These are phyloP conservation scores for Tichodroma muraria DNA, from an alignment of 2,113 vertebrate species.

Conservation along the genomic window DNA sequence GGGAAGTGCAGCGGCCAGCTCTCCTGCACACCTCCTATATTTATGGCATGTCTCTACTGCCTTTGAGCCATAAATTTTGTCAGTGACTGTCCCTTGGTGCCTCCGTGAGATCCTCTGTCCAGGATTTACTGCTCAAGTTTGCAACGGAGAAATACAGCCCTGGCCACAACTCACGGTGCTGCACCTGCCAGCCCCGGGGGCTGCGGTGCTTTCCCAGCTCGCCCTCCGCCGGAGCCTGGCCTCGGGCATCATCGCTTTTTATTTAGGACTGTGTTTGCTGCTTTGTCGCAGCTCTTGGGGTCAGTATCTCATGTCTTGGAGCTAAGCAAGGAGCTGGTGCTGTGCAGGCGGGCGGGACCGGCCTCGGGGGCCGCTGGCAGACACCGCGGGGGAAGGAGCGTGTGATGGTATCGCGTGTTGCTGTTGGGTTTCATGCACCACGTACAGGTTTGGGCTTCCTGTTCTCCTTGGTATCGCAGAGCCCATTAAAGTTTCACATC, in stretches of 20 bases:
- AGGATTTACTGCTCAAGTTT: constrained; percentile 5
- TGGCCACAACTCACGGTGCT: background rate
- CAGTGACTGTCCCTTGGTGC: background rate
- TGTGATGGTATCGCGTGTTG: background rate
- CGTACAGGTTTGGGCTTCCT: background rate
- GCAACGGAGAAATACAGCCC: background rate
- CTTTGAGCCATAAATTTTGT: background rate
- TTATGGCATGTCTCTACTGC: background rate
- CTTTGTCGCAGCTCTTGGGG: background rate
- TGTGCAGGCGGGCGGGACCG: accelerated
- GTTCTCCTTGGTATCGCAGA: background rate
- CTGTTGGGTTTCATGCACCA: background rate
- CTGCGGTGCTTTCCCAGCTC: background rate
- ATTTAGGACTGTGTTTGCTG: background rate
- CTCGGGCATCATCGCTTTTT: background rate
- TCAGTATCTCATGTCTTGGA: background rate
- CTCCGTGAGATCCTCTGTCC: background rate
- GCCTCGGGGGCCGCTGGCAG: background rate
- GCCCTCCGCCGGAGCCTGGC: background rate
- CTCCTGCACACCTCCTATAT: background rate
- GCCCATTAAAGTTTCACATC: constrained; percentile 39
- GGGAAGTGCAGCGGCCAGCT: background rate
- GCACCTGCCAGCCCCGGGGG: background rate
- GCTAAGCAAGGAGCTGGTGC: background rate
- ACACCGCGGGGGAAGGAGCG: background rate